phyloP scores from a whole-genome alignment of 2,888 invertebrate genomes.

The Xestia xanthographa region DNA sequence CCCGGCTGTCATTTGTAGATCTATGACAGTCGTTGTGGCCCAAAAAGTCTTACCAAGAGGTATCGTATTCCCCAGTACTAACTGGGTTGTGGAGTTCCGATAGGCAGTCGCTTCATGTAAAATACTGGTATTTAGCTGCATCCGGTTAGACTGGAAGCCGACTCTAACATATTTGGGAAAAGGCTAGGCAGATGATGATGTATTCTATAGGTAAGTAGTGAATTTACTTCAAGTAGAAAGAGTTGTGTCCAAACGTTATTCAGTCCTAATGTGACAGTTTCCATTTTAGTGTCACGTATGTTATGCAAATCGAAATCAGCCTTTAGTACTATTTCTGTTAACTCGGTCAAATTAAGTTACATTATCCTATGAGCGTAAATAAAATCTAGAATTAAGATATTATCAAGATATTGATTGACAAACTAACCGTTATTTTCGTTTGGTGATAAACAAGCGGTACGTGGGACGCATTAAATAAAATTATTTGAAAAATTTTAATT shows the following conservation, averaged over 20 bases:
- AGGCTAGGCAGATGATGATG: too few relatives aligned
- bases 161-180: too few relatives aligned
- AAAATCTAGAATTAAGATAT: conserved; percentile 1
- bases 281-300: not conserved
- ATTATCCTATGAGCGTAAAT: not conserved
- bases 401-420: conserved; percentile 1
- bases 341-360: not conserved
- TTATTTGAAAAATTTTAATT: conserved; percentile 15
- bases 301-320: not conserved
- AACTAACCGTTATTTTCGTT: not conserved
- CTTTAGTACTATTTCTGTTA: not conserved
- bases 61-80: too few relatives aligned
- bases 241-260: not conserved
- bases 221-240: not conserved
- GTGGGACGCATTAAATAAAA: not conserved
- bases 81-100: too few relatives aligned
- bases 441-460: not conserved
- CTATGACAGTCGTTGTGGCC: too few relatives aligned
- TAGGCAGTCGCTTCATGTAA: too few relatives aligned
- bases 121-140: too few relatives aligned
- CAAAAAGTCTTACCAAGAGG: too few relatives aligned
- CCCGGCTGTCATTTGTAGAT: too few relatives aligned
- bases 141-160: too few relatives aligned
- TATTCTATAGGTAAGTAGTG: not conserved
- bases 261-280: not conserved